These are phyloP conservation scores for Oenanthe oenanthe DNA, from an alignment of 2,113 vertebrate genomes.

Conservation along the genomic window DNA sequence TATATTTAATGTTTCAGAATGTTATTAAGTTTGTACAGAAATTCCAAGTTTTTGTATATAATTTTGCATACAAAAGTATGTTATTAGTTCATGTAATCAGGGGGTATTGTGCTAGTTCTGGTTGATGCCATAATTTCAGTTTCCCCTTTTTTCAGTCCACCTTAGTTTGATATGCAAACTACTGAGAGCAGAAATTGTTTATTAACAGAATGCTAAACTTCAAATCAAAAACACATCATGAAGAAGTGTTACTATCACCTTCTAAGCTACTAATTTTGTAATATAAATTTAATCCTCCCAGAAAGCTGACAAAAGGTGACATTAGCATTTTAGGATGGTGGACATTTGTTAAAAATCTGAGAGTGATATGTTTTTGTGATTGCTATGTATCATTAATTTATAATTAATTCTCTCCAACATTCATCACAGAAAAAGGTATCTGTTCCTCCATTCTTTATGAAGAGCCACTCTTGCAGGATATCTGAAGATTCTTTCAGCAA, in stretches of 20 bases:
- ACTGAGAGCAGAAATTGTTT: neutral
- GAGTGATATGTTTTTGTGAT: no score
- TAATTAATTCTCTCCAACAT: neutral
- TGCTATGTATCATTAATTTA: neutral
- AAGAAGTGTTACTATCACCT: neutral
- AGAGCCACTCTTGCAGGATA: neutral
- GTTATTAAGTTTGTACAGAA: neutral
- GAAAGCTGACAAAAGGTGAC: neutral
- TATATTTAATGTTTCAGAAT: neutral
- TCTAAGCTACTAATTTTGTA: fast-evolving
- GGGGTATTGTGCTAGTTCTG: neutral
- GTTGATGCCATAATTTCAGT: neutral
- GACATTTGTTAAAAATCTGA: neutral
- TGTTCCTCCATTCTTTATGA: neutral
- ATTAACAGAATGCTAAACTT: neutral
- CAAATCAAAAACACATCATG: neutral
- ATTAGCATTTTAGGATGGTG: neutral
- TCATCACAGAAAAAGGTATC: neutral
- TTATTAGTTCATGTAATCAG: neutral
- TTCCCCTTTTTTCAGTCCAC: neutral
- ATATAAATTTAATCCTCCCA: neutral
- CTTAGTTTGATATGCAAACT: neutral
- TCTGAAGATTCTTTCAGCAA: neutral
- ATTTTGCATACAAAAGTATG: neutral
- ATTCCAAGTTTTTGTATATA: neutral